phyloP scores from a whole-genome alignment of 2,888 invertebrate species.

The Hipparchia sbordonii region DNA sequence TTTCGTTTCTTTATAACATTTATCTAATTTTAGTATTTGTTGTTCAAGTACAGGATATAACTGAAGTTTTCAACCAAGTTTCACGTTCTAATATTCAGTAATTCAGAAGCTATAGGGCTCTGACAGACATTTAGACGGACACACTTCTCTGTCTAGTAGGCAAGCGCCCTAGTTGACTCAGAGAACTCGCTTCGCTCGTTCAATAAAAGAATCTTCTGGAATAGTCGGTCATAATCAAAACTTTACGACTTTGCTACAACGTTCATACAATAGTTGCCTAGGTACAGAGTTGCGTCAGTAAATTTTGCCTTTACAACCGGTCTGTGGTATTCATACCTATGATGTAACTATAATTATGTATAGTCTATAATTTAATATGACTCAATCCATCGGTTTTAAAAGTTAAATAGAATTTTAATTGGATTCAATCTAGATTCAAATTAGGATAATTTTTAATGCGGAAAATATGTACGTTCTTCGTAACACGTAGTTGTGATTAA shows the following conservation, averaged over 20 bases:
- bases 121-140: too few species aligned
- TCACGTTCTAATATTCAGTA: too few species aligned
- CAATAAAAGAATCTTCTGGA: constrained; percentile 17
- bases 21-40: too few species aligned
- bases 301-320: constrained; percentile 23
- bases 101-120: too few species aligned
- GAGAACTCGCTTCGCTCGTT: too few species aligned
- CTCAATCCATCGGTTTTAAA: constrained; percentile 29
- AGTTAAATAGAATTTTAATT: constrained; percentile 22
- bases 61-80: too few species aligned
- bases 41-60: too few species aligned
- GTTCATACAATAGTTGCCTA: constrained; percentile 10
- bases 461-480: constrained; percentile 12
- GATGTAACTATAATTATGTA: constrained; percentile 32
- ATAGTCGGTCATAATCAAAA: constrained; percentile 18
- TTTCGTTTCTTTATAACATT: too few species aligned
- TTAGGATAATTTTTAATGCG: constrained; percentile 27
- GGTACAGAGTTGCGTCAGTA: constrained; percentile 19
- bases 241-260: constrained; percentile 19
- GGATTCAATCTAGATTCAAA: constrained; percentile 27
- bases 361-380: constrained; percentile 30
- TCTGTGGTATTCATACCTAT: constrained; percentile 13
- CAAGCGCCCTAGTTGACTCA: too few species aligned
- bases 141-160: too few species aligned
- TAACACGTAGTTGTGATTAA: background rate